Evolutionary conservation across 2,113 vertebrate genomes (phyloP).

Genomic region (Hiodon alosoides): DNA sequence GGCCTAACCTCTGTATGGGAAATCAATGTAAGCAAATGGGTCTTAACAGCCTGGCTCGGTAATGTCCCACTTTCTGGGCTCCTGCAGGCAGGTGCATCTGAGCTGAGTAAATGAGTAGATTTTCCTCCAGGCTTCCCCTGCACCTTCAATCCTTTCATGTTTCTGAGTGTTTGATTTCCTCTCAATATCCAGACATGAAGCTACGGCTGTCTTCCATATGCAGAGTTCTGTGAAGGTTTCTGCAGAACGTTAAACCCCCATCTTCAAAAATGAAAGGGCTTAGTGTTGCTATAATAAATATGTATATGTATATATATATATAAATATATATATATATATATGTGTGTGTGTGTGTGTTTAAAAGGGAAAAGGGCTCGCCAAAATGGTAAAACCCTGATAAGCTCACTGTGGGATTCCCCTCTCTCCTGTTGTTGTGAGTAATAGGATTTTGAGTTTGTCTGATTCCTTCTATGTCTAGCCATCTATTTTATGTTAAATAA

Average conservation of each 20-base stretch:
- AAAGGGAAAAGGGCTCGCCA: background rate
- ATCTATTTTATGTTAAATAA: background rate
- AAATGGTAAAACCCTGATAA: background rate
- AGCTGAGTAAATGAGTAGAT: constrained; percentile 1
- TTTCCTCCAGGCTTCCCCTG: background rate
- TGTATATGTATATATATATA: no score
- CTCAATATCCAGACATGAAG: background rate
- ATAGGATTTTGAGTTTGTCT: constrained; percentile 34
- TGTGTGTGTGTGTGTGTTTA: background rate
- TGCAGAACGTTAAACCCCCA: background rate
- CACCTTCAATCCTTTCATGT: constrained; percentile 12
- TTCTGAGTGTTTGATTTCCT: constrained; percentile 25
- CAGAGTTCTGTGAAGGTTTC: background rate
- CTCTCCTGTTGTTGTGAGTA: constrained; percentile 23
- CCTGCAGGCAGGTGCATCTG: background rate
- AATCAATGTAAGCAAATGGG: constrained; percentile 5
- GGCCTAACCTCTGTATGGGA: constrained; percentile 8
- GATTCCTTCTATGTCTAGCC: constrained; percentile 6
- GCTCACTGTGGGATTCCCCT: background rate
- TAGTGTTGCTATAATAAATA: no score
- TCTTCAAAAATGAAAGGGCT: background rate
- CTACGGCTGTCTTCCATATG: background rate
- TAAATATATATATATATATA: no score
- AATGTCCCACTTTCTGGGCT: background rate
- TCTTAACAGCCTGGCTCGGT: constrained; percentile 12